These are phyloP conservation scores for Sycophila texana DNA, from an alignment of 2,888 invertebrate species.

Conservation along the genomic window DNA sequence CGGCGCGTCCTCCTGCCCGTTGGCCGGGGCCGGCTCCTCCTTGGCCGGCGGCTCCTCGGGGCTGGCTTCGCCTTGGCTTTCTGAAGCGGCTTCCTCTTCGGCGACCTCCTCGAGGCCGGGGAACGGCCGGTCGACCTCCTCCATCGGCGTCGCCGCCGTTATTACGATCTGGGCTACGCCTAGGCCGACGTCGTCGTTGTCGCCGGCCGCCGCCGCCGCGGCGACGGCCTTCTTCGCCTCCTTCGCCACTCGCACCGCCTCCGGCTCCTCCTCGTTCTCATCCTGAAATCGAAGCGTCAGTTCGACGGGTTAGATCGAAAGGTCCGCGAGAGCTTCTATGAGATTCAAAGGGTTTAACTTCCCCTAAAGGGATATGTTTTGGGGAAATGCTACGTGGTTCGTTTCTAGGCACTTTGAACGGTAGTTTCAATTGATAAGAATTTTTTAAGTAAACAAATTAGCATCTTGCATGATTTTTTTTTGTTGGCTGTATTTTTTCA, in stretches of 20 bases:
- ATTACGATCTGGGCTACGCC: constrained; percentile 94
- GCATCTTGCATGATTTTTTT: no score
- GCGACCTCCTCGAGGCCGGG: constrained; percentile 78
- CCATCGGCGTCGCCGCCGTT: constrained; percentile 96
- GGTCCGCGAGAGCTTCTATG: background rate
- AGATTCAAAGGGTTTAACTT: background rate
- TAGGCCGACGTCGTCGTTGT: constrained; percentile 81
- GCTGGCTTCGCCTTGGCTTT: constrained; percentile 55
- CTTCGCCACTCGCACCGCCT: constrained; percentile 42
- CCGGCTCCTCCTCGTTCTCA: constrained; percentile 56
- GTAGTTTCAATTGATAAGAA: no score
- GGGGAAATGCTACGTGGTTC: background rate
- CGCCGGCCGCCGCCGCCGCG: constrained; percentile 52
- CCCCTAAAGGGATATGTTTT: background rate
- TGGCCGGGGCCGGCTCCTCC: constrained; percentile 41
- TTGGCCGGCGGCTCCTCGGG: constrained; percentile 58
- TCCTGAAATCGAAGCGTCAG: constrained; percentile 39
- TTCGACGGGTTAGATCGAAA: background rate
- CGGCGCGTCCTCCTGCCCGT: constrained; percentile 37
- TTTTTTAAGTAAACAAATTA: no score
- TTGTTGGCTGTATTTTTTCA: no score
- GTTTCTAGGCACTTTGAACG: background rate
- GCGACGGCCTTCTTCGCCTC: constrained; percentile 39
- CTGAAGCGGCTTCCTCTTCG: constrained; percentile 53
- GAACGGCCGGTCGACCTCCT: constrained; percentile 89